Base-by-base conservation (phyloP, 64 coral and sea anemone genomes). In the Dendronephthya gigantea region DNA sequence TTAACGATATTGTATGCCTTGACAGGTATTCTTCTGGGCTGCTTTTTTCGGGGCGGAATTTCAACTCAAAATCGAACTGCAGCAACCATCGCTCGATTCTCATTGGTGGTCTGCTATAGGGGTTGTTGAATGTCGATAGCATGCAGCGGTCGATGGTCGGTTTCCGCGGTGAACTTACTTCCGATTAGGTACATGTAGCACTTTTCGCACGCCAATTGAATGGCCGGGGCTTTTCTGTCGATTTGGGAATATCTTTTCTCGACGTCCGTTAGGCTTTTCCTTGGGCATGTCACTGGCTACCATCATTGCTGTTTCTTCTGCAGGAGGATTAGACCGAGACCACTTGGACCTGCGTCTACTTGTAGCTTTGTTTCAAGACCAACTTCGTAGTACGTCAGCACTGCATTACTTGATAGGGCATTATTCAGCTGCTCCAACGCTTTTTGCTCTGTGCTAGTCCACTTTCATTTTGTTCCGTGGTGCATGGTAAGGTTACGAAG, bases 401-500 rank as follows among this genome's bases (percentile, higher is more conserved):
- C 69, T 11, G 69, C 11, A 76, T 76, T 30, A 76, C 12, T 27
- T 76, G 69, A 76, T 38, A 76, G n/a, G 9, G 69, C 69, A 1
- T 6, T 34, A 4, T 38, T 13, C 31, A 76, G 69, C 12, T 32
- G 12, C 17, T 76, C 69, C 4, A 84, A 84, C 27, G 83, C 17
- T 0, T 29, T 48, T 23, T 84, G 83, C 50, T 84, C 83, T 25
- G 15, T 27, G 8, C 29, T 14, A 1, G 86, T 87, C 65, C 86
- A 87, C 9, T 75, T 68, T 34, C 52, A 87, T n/a, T 35, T 37
- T 34, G 68, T 30, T 25, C 45, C 25, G 37, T 47, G 69, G 23
- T 62, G 48, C n/a, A n/a, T n/a, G n/a, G 86, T 87, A 13, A 87
- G 43, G 17, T 10, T 47, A 35, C 86, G 65, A 48, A 87, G 43